Base-by-base conservation (phyloP, 1,140 invertebrate genomes). In the Dendroctonus ponderosae region DNA sequence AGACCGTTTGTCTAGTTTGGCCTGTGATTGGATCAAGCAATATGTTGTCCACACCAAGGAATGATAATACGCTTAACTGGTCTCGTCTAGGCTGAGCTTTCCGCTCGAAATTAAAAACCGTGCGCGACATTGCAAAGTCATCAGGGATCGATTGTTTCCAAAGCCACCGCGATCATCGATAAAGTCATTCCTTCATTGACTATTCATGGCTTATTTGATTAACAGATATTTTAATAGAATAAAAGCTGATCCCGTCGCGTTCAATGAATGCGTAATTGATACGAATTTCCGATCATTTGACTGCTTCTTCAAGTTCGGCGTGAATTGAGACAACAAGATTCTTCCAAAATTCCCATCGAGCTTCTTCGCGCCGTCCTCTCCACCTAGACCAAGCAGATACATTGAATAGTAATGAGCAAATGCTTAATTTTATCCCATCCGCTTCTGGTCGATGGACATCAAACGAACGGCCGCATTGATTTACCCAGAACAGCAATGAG, bases 181-280 rank as follows among this genome's bases (percentile, higher is more conserved):
- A 72, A 70, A 62, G 15, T 59, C 42, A 50, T 39, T 38, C 53
- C 44, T 66, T 74, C 73, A 74, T 74, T 72, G 71, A 71, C 67
- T 74, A 74, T 74, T 72, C 73, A 74, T 74, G 63, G 68, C 68
- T 68, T 69, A 67, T 72, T 74, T 71, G 73, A 74, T 72, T 71
- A 69, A 72, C 70, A 56, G 71, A 74, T 74, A 74, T 62, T 72
- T 69, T 72, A 74, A 72, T 74, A 69, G 72, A 72, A 74, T 74
- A 68, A 69, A 69, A 52, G 50, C 53, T 61, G 68, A 70, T 72
- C 61, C 51, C 51, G 56, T 41, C 54, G 53, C 62, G 71, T 58
- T 59, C 38, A 51, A 50, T 50, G 71, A 70, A 72, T 72, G 62
- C 60, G 50, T 60, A 71, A 66, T 71, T 51, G 37, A 39, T n/a